phyloP scores from a whole-genome alignment of 2,888 invertebrate genomes.

The Lymantria dispar region DNA sequence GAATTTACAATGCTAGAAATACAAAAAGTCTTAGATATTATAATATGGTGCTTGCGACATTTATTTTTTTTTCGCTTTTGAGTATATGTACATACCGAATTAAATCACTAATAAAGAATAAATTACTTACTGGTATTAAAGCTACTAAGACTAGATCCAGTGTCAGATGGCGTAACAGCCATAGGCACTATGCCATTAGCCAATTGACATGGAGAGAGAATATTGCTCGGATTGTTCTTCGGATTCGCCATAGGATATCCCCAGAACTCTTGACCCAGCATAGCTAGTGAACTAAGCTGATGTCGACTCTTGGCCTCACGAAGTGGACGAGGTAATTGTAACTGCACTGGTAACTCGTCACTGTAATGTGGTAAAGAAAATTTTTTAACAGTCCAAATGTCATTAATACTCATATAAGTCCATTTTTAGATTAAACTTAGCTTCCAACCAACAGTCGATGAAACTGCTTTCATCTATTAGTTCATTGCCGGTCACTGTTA shows the following conservation, averaged over 20 bases:
- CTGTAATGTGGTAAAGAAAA: slow-evolving; percentile 66
- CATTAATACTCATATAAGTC: too few species aligned
- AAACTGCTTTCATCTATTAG: too few species aligned
- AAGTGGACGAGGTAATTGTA: slow-evolving; percentile 92
- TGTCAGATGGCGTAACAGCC: slow-evolving; percentile 84
- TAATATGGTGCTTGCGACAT: too few species aligned
- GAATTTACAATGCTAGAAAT: too few species aligned
- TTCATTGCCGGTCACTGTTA: too few species aligned
- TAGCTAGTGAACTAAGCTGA: slow-evolving; percentile 93
- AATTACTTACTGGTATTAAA: slow-evolving; percentile 83
- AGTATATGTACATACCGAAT: too few species aligned
- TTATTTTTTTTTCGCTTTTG: too few species aligned
- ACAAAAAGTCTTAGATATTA: too few species aligned
- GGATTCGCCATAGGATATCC: slow-evolving; percentile 90
- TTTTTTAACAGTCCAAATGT: too few species aligned
- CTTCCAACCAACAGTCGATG: too few species aligned
- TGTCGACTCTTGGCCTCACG: slow-evolving; percentile 94
- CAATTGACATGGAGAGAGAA: slow-evolving; percentile 63
- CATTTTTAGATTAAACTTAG: too few species aligned
- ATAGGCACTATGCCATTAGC: slow-evolving; percentile 68
- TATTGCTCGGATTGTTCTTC: slow-evolving; percentile 74
- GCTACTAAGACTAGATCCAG: slow-evolving; percentile 89
- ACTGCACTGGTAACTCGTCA: slow-evolving; percentile 95
- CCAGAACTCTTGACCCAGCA: slow-evolving; percentile 95
- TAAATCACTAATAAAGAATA: not conserved